Percentiles rank a stretch among this genome's conserved stretches.
Conservation (phyloP, 2,113 vertebrate species). For the Phodopus roborovskii region DNA sequence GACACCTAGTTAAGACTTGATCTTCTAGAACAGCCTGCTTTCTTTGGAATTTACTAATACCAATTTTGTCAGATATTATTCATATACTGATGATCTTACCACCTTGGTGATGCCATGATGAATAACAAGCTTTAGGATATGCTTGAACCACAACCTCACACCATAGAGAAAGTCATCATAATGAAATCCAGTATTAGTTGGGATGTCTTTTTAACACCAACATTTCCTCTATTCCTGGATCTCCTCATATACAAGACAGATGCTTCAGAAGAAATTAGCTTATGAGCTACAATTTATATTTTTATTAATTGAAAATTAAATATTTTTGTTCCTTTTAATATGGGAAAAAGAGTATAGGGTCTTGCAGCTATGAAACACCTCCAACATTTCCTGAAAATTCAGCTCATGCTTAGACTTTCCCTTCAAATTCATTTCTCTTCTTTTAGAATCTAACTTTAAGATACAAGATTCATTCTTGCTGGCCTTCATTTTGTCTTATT, state of each 20-base stretch:
- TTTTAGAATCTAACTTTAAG: constrained; percentile 53
- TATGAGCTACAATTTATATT: not conserved
- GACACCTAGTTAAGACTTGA: not conserved
- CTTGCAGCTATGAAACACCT: not conserved
- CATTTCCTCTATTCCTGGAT: not conserved
- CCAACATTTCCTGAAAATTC: not conserved
- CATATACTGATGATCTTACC: not conserved
- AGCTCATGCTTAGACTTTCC: not conserved
- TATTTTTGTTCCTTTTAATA: constrained; percentile 16
- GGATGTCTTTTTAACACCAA: not conserved
- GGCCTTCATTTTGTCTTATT: constrained; percentile 39
- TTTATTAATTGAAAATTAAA: not conserved
- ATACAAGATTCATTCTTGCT: not conserved
- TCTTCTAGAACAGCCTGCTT: not conserved
- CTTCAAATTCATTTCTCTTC: not conserved
- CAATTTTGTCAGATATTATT: not conserved
- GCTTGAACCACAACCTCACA: not conserved
- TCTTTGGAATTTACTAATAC: not conserved
- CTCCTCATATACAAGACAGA: not conserved
- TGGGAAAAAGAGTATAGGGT: not conserved
- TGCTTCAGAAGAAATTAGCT: not conserved
- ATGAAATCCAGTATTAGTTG: not conserved
- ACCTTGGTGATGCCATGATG: not conserved
- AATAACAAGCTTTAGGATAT: no score
- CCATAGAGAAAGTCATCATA: not conserved